Base-by-base conservation (phyloP, 2,888 invertebrate species). In the Blastobasis lacticolella region DNA sequence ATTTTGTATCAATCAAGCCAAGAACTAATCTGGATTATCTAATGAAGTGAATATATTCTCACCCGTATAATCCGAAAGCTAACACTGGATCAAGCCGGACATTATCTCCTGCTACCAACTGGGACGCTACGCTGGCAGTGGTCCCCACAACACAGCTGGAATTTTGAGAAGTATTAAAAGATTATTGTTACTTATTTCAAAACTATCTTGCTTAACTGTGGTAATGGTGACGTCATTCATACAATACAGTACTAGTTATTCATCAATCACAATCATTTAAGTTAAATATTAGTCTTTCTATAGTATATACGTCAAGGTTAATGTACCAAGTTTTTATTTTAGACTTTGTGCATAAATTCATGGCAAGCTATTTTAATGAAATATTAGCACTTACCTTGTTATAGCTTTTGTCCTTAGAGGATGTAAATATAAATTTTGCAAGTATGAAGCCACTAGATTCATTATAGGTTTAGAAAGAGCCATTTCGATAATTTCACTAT, bases 51-150 rank as follows among this genome's bases (percentile, higher is more conserved):
- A 23, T 23, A 23, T 23, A 23, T 48, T 63, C 82, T 78, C 83
- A 94, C 94, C 95, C 95, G 87, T 92, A 95, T 7, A 93, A 71
- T 44, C 91, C 94, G 81, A 94, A 95, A 0, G 94, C 93, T 42
- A 93, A 67, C 5, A 94, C 75, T 64, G 92, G 93, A 49, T 94
- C 92, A 45, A 90, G 81, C 69, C 91, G 91, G 6, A 94, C 72
- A 41, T 77, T 72, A 65, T 84, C 89, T 46, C 94, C 93, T n/a
- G 91, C 86, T 7, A 94, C 88, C 56, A 90, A 87, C 71, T 95
- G 95, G 0, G 94, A 92, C 38, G 92, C 90, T 48, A 92, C 85
- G 74, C 94, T 95, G 37, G 93, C 95, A 48, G 93, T 89, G 10
- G 92, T 89, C 6, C 94, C 93, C 52, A 95, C 88, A 3, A 92